These are phyloP conservation scores for Plebejus melissa DNA, from an alignment of 2,888 invertebrate species.

Conservation along the genomic window DNA sequence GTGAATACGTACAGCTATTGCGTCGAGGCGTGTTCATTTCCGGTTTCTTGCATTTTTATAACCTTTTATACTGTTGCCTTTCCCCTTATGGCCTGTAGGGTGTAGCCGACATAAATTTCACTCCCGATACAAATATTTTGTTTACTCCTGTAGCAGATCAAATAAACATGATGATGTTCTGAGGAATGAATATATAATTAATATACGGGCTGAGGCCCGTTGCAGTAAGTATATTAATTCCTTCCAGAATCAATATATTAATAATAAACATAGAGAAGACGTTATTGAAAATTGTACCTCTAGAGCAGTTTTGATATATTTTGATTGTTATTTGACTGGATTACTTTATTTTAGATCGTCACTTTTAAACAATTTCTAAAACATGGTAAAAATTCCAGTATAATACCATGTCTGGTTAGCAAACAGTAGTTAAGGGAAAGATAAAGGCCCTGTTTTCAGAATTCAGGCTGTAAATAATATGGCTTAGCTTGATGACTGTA, in stretches of 20 bases:
- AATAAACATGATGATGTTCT: not conserved
- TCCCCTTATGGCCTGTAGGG: conserved; percentile 50
- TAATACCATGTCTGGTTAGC: not conserved
- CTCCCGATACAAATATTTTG: conserved; percentile 26
- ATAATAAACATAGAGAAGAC: not conserved
- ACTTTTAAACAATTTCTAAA: not conserved
- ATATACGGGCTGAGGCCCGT: not conserved
- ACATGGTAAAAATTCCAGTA: not conserved
- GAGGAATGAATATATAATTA: no score
- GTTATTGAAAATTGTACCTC: not conserved
- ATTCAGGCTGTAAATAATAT: conserved; percentile 17
- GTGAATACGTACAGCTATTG: conserved; percentile 41
- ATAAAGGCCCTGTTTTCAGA: not conserved
- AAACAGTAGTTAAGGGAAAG: not conserved
- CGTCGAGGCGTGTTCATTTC: conserved; percentile 62
- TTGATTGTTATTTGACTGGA: no score
- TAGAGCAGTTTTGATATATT: not conserved
- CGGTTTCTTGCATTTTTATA: conserved; percentile 69
- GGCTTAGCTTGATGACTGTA: conserved; percentile 19
- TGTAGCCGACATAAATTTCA: conserved; percentile 30
- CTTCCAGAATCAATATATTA: not conserved
- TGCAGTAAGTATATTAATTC: not conserved
- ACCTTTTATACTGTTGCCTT: conserved; percentile 54
- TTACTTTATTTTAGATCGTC: not conserved
- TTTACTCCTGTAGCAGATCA: not conserved